Evolutionary conservation across 2,888 invertebrate species (phyloP).

Genomic region (Idaea straminata): DNA sequence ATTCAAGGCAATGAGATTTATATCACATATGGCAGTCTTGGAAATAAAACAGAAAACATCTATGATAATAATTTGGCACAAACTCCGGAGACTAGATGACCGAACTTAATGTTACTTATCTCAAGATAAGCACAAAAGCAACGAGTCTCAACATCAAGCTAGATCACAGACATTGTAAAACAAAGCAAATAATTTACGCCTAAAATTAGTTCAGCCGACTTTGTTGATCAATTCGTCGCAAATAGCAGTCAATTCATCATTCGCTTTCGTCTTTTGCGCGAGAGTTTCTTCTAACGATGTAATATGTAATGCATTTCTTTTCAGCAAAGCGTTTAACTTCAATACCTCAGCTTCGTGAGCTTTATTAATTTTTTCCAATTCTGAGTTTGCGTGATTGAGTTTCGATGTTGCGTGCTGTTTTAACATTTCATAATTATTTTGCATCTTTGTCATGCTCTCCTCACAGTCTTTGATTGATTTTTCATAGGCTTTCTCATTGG

Average conservation of each 20-base stretch:
- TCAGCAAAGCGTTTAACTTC: conserved; percentile 91
- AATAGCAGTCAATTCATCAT: conserved; percentile 92
- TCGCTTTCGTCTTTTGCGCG: conserved; percentile 93
- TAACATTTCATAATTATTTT: conserved; percentile 91
- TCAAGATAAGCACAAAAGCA: conserved; percentile 60
- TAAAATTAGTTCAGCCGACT: conserved; percentile 62
- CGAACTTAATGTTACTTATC: conserved; percentile 61
- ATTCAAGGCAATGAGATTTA: conserved; percentile 34
- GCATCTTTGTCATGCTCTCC: conserved; percentile 85
- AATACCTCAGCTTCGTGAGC: conserved; percentile 90
- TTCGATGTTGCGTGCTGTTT: conserved; percentile 94
- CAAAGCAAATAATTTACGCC: conserved; percentile 41
- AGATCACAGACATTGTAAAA: conserved; percentile 46
- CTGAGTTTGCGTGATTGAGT: conserved; percentile 86
- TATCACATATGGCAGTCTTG: conserved; percentile 68
- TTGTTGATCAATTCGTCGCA: conserved; percentile 94
- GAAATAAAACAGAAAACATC: conserved; percentile 42
- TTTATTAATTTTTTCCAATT: conserved; percentile 86
- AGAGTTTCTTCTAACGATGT: conserved; percentile 90
- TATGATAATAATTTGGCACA: conserved; percentile 61
- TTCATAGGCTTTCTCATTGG: conserved; percentile 84
- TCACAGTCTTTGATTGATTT: conserved; percentile 85
- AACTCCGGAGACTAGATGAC: conserved; percentile 40
- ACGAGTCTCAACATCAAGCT: conserved; percentile 45
- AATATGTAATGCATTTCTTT: conserved; percentile 92